Conservation (phyloP, 2,797 vertebrate species). For the Darevskia mixta region DNA sequence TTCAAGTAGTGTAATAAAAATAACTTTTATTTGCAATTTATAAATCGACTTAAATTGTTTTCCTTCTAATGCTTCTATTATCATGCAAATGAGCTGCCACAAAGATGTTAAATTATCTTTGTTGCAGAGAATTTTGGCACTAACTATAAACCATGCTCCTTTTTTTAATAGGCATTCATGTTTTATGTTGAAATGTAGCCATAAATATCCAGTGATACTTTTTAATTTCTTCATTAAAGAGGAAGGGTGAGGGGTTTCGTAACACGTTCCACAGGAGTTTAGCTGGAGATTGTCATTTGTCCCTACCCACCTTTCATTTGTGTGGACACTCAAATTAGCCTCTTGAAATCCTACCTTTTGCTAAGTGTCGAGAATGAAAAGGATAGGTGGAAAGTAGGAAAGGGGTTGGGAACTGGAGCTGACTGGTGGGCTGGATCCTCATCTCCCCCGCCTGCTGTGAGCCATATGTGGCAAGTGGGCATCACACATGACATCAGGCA, state of each 20-base stretch:
- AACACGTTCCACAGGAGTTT: neutral
- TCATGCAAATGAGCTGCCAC: slow-evolving; percentile 71
- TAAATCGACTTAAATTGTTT: slow-evolving; percentile 72
- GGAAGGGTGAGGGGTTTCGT: slow-evolving; percentile 8
- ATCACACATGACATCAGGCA: neutral
- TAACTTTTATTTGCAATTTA: slow-evolving; percentile 70
- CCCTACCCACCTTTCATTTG: slow-evolving; percentile 8
- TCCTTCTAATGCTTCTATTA: slow-evolving; percentile 66
- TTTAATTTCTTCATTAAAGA: slow-evolving; percentile 28
- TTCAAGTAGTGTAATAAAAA: slow-evolving; percentile 62
- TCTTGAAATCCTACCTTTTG: neutral
- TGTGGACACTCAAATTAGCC: fast-evolving
- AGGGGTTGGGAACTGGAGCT: neutral
- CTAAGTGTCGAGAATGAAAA: slow-evolving; percentile 16
- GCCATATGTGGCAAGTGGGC: neutral
- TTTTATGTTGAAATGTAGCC: slow-evolving; percentile 44
- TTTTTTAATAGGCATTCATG: slow-evolving; percentile 44
- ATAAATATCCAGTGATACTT: slow-evolving; percentile 42
- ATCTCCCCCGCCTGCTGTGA: neutral
- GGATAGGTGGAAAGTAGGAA: fast-evolving
- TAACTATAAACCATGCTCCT: slow-evolving; percentile 13
- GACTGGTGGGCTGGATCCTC: neutral
- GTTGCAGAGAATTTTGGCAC: slow-evolving; percentile 47
- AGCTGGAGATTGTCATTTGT: neutral
- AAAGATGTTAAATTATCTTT: slow-evolving; percentile 68